These are phyloP conservation scores for Eulacestoma nigropectus DNA, from an alignment of 2,113 vertebrate genomes.

Conservation along the genomic window DNA sequence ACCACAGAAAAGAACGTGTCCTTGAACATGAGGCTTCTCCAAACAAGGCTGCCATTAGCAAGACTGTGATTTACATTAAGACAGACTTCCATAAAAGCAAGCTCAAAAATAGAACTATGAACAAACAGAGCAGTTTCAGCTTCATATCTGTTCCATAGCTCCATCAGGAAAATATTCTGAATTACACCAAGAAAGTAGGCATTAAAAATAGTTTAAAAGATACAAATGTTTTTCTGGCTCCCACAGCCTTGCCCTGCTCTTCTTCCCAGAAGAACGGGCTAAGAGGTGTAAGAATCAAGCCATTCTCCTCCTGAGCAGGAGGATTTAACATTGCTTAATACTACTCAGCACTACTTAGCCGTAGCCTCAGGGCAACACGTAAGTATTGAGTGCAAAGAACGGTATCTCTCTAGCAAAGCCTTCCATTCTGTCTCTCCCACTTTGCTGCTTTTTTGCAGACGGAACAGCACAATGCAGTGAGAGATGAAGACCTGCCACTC, in stretches of 20 bases:
- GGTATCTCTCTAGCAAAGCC: conserved; percentile 44
- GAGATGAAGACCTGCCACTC: conserved; percentile 50
- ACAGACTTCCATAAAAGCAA: conserved; percentile 15
- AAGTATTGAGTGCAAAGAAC: conserved; percentile 43
- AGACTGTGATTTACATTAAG: conserved; percentile 23
- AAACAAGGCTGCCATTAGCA: conserved; percentile 5
- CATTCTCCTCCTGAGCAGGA: conserved; percentile 43
- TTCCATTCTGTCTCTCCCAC: conserved; percentile 33
- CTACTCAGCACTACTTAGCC: conserved; percentile 61
- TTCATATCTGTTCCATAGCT: background rate
- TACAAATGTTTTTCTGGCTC: background rate
- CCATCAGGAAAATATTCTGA: background rate
- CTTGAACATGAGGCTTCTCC: background rate
- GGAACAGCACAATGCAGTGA: conserved; percentile 19
- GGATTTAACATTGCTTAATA: conserved; percentile 66
- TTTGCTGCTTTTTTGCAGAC: conserved; percentile 33
- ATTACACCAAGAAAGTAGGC: background rate
- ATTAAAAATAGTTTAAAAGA: background rate
- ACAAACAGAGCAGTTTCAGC: background rate
- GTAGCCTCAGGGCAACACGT: conserved; percentile 56
- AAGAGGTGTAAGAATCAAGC: conserved; percentile 44
- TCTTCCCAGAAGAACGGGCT: conserved; percentile 27
- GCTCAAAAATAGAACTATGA: conserved; percentile 28
- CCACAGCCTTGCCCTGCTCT: background rate
- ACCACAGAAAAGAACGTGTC: background rate